These are phyloP conservation scores for Montipora capitata DNA, from an alignment of 92 coral and sea anemone species.

Conservation along the genomic window DNA sequence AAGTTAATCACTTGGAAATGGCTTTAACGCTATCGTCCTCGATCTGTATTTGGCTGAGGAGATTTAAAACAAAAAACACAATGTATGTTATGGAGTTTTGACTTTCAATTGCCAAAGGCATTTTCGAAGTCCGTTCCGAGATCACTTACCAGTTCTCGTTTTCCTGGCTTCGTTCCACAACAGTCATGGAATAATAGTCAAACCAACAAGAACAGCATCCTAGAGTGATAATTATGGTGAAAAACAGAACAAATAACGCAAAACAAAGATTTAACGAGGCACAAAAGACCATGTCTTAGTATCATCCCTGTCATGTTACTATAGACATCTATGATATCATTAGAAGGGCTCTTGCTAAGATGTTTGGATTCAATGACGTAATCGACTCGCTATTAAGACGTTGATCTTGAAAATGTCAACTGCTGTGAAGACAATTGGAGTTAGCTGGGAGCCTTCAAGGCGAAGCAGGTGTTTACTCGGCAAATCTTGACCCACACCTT, in stretches of 20 bases:
- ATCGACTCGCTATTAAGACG: constrained; percentile 18
- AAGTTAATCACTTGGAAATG: constrained; percentile 31
- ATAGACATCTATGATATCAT: constrained; percentile 63
- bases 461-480: neutral
- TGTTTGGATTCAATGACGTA: constrained; percentile 69
- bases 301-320: constrained; percentile 80
- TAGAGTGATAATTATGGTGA: constrained; percentile 91
- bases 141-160: constrained; percentile 94
- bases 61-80: neutral
- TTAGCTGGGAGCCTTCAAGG: neutral
- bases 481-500: neutral
- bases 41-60: constrained; percentile 70
- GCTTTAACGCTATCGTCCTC: constrained; percentile 59
- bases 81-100: neutral
- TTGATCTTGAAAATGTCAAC: neutral
- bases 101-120: neutral
- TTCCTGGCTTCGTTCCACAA: constrained; percentile 84
- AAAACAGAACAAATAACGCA: constrained; percentile 95
- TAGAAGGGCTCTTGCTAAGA: neutral
- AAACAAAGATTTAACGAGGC: constrained; percentile 98
- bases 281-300: constrained; percentile 95
- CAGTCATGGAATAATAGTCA: constrained; percentile 94
- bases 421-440: neutral
- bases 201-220: constrained; percentile 99
- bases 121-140: neutral